Percentiles rank a stretch among this genome's conserved stretches.
Conservation (phyloP, 2,888 invertebrate genomes). For the Nematopogon swammerdamellus region DNA sequence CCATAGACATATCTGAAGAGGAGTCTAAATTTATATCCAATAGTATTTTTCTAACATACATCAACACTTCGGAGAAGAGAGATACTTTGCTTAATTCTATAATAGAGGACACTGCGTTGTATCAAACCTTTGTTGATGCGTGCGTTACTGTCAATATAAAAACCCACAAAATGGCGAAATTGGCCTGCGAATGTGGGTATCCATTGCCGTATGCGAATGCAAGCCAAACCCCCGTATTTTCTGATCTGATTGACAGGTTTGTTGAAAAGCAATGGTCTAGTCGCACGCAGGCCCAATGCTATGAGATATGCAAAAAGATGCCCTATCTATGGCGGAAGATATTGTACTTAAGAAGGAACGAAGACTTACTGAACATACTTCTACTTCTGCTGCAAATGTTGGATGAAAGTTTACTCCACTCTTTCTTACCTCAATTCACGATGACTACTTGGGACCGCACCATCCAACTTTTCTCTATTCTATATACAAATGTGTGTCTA, state of each 20-base stretch:
- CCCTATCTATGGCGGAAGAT: constrained; percentile 63
- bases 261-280: constrained; percentile 46
- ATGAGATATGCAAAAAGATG: constrained; percentile 54
- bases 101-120: constrained; percentile 35
- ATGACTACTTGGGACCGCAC: constrained; percentile 58
- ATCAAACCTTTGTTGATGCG: constrained; percentile 53
- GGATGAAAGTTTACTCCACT: constrained; percentile 53
- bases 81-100: constrained; percentile 26
- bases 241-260: constrained; percentile 54
- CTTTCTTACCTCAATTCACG: constrained; percentile 51
- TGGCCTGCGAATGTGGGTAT: constrained; percentile 58
- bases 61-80: constrained; percentile 25
- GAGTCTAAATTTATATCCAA: constrained; percentile 40
- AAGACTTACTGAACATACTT: constrained; percentile 48
- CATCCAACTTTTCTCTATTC: constrained; percentile 49
- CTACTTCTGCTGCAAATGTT: constrained; percentile 59
- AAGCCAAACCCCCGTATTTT: constrained; percentile 41
- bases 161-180: constrained; percentile 30
- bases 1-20: constrained; percentile 34
- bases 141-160: constrained; percentile 55
- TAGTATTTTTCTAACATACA: constrained; percentile 39
- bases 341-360: constrained; percentile 42
- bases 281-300: constrained; percentile 39
- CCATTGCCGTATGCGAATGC: constrained; percentile 50
- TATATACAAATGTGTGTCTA: constrained; percentile 57